Evolutionary conservation across 1,140 invertebrate species (phyloP).

Genomic region (Lethrus apterus): DNA sequence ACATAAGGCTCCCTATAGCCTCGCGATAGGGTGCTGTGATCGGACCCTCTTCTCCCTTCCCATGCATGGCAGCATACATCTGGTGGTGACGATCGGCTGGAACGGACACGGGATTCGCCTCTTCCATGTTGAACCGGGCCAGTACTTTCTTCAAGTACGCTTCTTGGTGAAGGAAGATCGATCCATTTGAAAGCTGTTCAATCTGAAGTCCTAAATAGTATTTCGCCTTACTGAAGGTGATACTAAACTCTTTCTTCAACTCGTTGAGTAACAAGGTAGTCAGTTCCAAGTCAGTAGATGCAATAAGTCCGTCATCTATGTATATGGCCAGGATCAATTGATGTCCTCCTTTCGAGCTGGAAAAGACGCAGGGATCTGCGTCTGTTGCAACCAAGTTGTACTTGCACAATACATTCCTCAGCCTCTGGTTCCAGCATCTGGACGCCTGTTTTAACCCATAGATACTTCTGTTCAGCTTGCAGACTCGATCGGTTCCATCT

Average conservation of each 20-base stretch:
- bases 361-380: neutral
- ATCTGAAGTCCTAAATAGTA: slow-evolving; percentile 18
- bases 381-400: neutral
- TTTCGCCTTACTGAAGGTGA: slow-evolving; percentile 11
- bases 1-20: slow-evolving; percentile 8
- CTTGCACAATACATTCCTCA: neutral
- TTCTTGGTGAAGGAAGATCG: slow-evolving; percentile 14
- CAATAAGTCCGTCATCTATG: slow-evolving; percentile 8
- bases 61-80: slow-evolving; percentile 17
- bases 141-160: slow-evolving; percentile 24
- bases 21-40: slow-evolving; percentile 7
- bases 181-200: neutral
- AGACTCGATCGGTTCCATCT: slow-evolving; percentile 1
- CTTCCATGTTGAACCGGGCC: slow-evolving; percentile 21
- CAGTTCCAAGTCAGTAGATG: slow-evolving; percentile 2
- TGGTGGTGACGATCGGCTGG: slow-evolving; percentile 19
- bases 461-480: slow-evolving; percentile 4
- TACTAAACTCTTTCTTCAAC: slow-evolving; percentile 18
- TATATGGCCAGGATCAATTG: neutral
- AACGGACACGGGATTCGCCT: slow-evolving; percentile 16
- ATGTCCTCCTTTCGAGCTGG: neutral
- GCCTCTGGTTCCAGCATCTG: slow-evolving; percentile 3
- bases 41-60: neutral
- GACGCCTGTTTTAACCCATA: slow-evolving; percentile 10
- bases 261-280: slow-evolving; percentile 9